Evolutionary conservation across 2,888 invertebrate species (phyloP), one percentile per base, ranked within the genome.

Genomic region (Sepioteuthis lessoniana): DNA sequence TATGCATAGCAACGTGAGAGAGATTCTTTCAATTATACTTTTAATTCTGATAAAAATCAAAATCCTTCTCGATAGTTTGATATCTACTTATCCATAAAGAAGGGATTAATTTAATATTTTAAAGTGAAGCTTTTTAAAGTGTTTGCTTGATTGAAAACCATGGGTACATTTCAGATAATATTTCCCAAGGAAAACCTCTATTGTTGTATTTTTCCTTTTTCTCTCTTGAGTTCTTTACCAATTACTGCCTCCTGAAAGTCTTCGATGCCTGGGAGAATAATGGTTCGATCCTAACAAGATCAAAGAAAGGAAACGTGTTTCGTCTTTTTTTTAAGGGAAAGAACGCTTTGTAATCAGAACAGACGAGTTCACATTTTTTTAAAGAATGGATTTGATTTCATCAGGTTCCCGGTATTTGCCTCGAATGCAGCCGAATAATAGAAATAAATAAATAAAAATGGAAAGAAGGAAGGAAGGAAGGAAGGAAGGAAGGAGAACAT

Each of bases 231-330:
- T 55, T 55, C 55, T 76, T 76, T 76, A 16, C 76, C 76, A 76
- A 76, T 76, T 76, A 76, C 76, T 76, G 76, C n/a, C 76, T 76
- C 76, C 76, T 76, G 76, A 76, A 76, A 76, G 4, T 76, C n/a
- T 76, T 76, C n/a, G 76, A 76, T 76, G 76, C 76, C n/a, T 76
- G 13, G n/a, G n/a, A 76, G 76, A 76, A 35, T 76, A n/a, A 76
- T 76, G n/a, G 13, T 76, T 76, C 76, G 76, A 76, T 76, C 35
- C 13, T 10, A 76, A 76, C 76, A 76, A 76, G 76, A 76, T 76
- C 76, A 76, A 76, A 76, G 76, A 35, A 55, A 25, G 55, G 13
- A 76, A 35, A 76, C 16, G 35, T 13, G n/a, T 76, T 76, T 13
- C 35, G 13, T 35, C 76, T n/a, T 16, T 76, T 76, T 76, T 35